Base-by-base conservation (phyloP, 2,888 invertebrate genomes). In the Pseudococcus jackbeardsleyi region DNA sequence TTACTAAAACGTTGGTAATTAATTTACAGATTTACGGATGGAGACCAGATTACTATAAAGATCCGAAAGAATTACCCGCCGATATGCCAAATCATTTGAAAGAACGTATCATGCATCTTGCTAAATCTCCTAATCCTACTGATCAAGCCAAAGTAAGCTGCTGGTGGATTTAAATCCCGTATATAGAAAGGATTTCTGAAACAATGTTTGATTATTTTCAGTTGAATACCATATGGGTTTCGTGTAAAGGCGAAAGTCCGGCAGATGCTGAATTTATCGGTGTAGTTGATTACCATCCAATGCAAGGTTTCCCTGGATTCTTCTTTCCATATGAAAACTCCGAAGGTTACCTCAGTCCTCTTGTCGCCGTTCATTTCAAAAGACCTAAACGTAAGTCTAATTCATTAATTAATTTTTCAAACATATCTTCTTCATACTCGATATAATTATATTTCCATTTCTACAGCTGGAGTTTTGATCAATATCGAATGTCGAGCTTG, bases 231-330 rank as follows among this genome's bases (percentile, higher is more conserved):
- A 94, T 98, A 90, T 98, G 98, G 95, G 94, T 99, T 17, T 96
- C 96, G 7, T 99, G 99, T 91, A 95, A 96, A 90, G 99, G 99
- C 77, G 98, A 98, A 93, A 97, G 96, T 92, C 96, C 97, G 0
- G 96, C 96, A 0, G 98, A 98, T 92, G 93, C 95, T 89, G 98
- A 99, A 92, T 96, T 97, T 92, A 94, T 98, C 89, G 98, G 98
- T 0, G 94, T 95, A 1, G 93, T 98, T 89, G 93, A 94, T 89
- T 98, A 98, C 92, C 93, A 94, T 90, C 97, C 97, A 0, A 93
- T 94, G 90, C 94, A 94, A 90, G 97, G 97, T 88, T 97, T 97
- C 91, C 96, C 97, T 0, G 96, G 96, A 2, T 97, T 96, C 91
- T 98, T 96, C 92, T 98, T 96, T 92, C 98, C 98, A 0, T 98